Evolutionary conservation across 2,888 invertebrate species (phyloP), one percentile per base, ranked within the genome.

Genomic region (Charanyca ferruginea): DNA sequence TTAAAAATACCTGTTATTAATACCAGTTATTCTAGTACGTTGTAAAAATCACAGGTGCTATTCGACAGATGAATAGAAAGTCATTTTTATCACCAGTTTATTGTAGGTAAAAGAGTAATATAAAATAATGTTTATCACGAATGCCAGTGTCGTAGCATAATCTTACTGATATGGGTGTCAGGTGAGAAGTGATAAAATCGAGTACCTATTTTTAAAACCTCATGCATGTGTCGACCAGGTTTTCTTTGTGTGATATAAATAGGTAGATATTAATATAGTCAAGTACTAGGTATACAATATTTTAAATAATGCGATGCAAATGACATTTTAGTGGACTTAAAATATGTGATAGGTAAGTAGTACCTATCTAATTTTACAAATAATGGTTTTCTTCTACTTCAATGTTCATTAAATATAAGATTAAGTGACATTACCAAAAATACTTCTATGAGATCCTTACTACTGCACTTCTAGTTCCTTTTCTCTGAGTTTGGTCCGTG

Each of bases 121-220:
- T 55, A 64, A 69, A 69, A 67, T 74, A 73, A 61, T 67, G 65
- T 77, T 84, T 86, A 85, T 83, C 82, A 65, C 53, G 61, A 87
- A 85, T 75, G 80, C 49, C 84, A 83, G 74, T 85, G 83, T 81
- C 77, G 74, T 68, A 54, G 61, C 71, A 66, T 86, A 49, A 86
- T 86, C 82, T 66, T 72, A 71, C 70, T 70, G 88, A 87, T 89
- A 89, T 59, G 64, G 25, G 23, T 79, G 85, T 85, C 89, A 89
- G 90, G 87, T 90, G 85, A 86, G 80, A 83, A 81, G 41, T 68
- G 82, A 75, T 75, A 60, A 61, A 57, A 59, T 25, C 48, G 35
- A 63, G 22, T 63, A n/a, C n/a, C n/a, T n/a, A 38, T 22, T 51
- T 53, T 23, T 32, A n/a, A 23, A 59, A 22, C n/a, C 6, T 28